These are phyloP conservation scores for Psittacus erithacus DNA, from an alignment of 2,113 vertebrate species.

Conservation along the genomic window DNA sequence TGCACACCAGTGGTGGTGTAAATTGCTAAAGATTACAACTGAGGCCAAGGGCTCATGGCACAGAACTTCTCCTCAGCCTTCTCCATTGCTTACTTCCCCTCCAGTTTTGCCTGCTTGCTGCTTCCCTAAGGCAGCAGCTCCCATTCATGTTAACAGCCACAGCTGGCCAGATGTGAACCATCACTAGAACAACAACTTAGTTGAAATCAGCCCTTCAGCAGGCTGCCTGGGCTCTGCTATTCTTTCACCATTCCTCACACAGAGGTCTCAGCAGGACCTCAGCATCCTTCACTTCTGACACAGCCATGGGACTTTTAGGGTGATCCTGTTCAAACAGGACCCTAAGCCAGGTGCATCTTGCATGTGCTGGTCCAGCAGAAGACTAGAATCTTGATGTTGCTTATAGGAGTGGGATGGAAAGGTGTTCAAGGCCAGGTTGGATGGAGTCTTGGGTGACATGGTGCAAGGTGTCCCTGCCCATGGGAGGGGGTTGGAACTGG, in stretches of 20 bases:
- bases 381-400: background rate
- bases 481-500: background rate
- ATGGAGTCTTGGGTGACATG: background rate
- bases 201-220: background rate
- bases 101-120: background rate
- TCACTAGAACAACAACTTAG: rapidly evolving
- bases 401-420: background rate
- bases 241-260: background rate
- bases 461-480: background rate
- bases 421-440: background rate
- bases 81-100: background rate
- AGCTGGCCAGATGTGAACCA: background rate
- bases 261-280: background rate
- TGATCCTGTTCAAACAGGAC: background rate
- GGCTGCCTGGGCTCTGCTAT: background rate
- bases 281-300: background rate
- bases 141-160: background rate
- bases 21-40: background rate
- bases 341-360: background rate
- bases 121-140: background rate
- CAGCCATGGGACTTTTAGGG: rapidly evolving
- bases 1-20: background rate
- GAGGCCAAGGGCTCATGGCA: background rate
- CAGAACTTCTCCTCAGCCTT: background rate
- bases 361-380: background rate